A percentile compares a stretch with the other conserved stretches of the same genome.
phyloP scores from a whole-genome alignment of 2,888 invertebrate species.

The Tuberolachnus salignus region DNA sequence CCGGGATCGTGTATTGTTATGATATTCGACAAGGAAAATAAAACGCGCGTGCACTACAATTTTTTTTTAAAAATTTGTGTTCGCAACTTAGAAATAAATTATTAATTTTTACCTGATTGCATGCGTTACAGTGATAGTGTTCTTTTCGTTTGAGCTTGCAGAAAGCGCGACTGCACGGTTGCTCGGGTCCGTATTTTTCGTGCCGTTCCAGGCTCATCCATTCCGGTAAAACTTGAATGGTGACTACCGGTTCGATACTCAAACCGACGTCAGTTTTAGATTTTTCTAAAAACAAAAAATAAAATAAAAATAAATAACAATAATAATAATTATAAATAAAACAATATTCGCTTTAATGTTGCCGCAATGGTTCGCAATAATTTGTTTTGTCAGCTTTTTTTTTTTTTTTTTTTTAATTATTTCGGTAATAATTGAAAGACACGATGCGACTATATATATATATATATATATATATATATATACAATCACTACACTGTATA shows the following conservation, averaged over 20 bases:
- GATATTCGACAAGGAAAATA: not conserved
- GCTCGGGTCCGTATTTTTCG: constrained; percentile 70
- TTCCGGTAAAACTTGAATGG: constrained; percentile 60
- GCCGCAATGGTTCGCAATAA: no score
- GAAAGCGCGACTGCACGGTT: constrained; percentile 76
- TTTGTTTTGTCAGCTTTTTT: no score
- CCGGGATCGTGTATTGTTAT: no score
- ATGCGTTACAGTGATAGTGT: constrained; percentile 80
- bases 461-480: no score
- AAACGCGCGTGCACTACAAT: no score
- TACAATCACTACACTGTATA: not conserved
- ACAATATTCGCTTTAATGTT: not conserved
- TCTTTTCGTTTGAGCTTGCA: constrained; percentile 80
- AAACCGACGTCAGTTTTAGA: constrained; percentile 38
- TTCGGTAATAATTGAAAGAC: not conserved
- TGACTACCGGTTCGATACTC: constrained; percentile 49
- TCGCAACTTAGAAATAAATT: not conserved
- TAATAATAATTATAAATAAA: not conserved
- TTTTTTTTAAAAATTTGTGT: no score
- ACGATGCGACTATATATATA: not conserved
- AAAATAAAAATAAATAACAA: not conserved
- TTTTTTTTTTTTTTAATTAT: no score
- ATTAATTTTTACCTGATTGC: constrained; percentile 70
- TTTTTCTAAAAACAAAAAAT: constrained; percentile 22
- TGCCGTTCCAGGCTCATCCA: constrained; percentile 63